Percentiles rank a stretch among this genome's conserved stretches.
These are phyloP conservation scores for Nautilus pompilius DNA, from an alignment of 1,140 invertebrate genomes.

Conservation along the genomic window DNA sequence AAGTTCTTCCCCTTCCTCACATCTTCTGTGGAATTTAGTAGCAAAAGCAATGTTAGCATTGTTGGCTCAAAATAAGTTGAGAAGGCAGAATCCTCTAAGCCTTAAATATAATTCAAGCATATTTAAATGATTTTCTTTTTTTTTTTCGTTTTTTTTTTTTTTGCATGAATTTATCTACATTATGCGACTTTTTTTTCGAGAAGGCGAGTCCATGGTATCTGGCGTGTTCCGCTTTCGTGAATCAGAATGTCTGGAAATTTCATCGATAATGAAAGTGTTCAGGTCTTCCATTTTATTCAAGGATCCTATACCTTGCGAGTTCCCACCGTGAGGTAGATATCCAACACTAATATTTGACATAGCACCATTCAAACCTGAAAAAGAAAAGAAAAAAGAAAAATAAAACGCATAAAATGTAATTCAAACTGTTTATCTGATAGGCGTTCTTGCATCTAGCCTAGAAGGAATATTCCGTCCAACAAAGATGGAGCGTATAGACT, in stretches of 20 bases:
- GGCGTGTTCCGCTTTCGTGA: slow-evolving; percentile 60
- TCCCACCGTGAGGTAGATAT: slow-evolving; percentile 25
- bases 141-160: background rate
- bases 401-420: too few species aligned
- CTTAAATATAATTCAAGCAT: too few species aligned
- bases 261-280: slow-evolving; percentile 73
- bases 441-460: too few species aligned
- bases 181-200: slow-evolving; percentile 61
- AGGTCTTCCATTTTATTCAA: slow-evolving; percentile 61
- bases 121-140: background rate
- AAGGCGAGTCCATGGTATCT: slow-evolving; percentile 68
- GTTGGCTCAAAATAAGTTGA: too few species aligned
- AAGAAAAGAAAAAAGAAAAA: slow-evolving; percentile 11
- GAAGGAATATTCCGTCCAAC: too few species aligned
- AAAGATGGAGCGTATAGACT: too few species aligned
- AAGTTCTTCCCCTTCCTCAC: too few species aligned
- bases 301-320: slow-evolving; percentile 14
- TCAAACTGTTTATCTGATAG: too few species aligned
- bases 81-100: too few species aligned
- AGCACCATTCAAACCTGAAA: slow-evolving; percentile 52
- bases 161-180: background rate
- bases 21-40: too few species aligned
- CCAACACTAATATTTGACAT: slow-evolving; percentile 53
- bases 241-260: slow-evolving; percentile 67
- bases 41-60: too few species aligned